Base-by-base conservation (phyloP, 2,888 invertebrate species). In the Chirona hameri region DNA sequence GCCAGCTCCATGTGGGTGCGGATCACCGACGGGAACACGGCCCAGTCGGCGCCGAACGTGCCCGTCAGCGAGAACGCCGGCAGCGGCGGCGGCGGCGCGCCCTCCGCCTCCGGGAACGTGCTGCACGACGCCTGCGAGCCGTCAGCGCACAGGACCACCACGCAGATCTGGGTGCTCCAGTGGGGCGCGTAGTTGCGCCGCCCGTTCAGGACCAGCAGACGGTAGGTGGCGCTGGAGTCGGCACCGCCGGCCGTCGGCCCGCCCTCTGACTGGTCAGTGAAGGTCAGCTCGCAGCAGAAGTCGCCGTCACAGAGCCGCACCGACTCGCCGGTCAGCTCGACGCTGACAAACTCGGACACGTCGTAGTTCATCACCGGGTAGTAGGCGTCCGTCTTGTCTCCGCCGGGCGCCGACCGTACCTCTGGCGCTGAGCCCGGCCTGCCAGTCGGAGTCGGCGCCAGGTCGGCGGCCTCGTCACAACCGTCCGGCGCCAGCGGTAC, bases 231-330 rank as follows among this genome's bases (percentile, higher is more conserved):
- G 15, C 15, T 5, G 5, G n/a, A 46, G 12, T 24, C 46, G 10
- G 10, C 46, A 39, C 39, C 39, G 10, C 15, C 79, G n/a, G 76
- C 39, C 0, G 1, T 9, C 27, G 15, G 10, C 52, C 7, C 24
- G 12, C 1, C 46, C 31, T 21, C 24, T 31, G 18, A 76, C 46
- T 39, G 39, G 39, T 7, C 39, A 39, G 39, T 39, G 39, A 39
- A 39, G 2, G 9, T 24, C 9, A 80, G 5, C 12, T 48, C 1
- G 29, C 80, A 80, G 80, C 80, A 80, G 27, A 80, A 48, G 1
- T 80, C 27, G 15, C 52, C 80, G 80, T 80, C 52, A n/a, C 80
- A 80, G 18, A 80, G 80, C 3, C 27, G 27, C 80, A 27, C 52
- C 15, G 52, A 27, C 27, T 27, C 27, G 15, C 52, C 80, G 14